Base-by-base conservation (phyloP, 2,113 vertebrate genomes). In the Nothobranchius kuhntae region DNA sequence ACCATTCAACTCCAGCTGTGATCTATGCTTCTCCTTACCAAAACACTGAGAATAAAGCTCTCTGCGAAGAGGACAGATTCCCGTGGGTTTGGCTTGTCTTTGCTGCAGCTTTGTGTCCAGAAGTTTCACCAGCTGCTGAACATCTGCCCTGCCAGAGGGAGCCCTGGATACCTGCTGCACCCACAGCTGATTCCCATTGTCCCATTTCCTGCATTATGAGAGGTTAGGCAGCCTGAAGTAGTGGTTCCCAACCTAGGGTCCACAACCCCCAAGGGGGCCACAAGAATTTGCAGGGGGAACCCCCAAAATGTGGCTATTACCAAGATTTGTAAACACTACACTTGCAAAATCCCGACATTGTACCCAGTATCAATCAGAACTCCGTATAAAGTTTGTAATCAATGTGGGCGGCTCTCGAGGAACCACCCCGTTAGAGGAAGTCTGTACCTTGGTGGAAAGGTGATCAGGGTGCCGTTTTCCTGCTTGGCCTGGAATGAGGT, bases 1-100 rank as follows among this genome's bases (percentile, higher is more conserved):
- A 4, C 6, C n/a, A 6, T 4, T 21, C 11, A 13, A 40, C 38
- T 17, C 26, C 48, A 63, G 7, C 21, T 21, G 7, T 30, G 38
- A 30, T 26, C 15, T 36, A 17, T 15, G 38, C 30, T 11, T 21
- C 7, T 65, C 15, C 80, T 90, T 78, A 98, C 97, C 97, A 6
- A 99, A 98, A 81, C 96, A 98, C 87, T 98, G 96, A 0, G 92
- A 79, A 84, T 97, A 98, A 12, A 99, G 94, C 78, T 97, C 95
- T 69, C 97, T 84, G 73, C 98, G 95, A 10, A 98, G 91, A 0
- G 95, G 95, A 64, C 98, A 99, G 85, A 99, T 95, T 53, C 98
- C 96, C 0, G 95, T 96, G 73, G 95, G 93, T 55, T 93, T 90
- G 6, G 96, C 98, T 82, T 96, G 94, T 44, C 92, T 91, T 86